A percentile compares a stretch with the other conserved stretches of the same genome.
phyloP scores from a whole-genome alignment of 2,888 invertebrate genomes.

The Falcaria lacertinaria region DNA sequence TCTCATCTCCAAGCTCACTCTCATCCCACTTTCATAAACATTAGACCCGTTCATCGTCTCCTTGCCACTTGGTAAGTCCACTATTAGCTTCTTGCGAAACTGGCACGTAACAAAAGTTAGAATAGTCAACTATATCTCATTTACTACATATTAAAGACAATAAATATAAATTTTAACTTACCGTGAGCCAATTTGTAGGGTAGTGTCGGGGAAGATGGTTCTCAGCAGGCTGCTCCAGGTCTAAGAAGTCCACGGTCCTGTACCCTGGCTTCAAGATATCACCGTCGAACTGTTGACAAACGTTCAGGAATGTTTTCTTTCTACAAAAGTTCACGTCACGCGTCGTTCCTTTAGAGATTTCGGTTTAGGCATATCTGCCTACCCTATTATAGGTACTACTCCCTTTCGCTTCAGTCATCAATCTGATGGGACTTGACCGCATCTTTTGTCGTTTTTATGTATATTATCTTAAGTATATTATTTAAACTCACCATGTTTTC shows the following conservation, averaged over 20 bases:
- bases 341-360: too few species aligned
- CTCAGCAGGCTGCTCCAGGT: conserved; percentile 58
- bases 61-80: conserved; percentile 46
- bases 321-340: too few species aligned
- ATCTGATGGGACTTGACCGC: too few species aligned
- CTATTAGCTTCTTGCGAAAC: conserved; percentile 55
- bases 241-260: conserved; percentile 67
- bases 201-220: conserved; percentile 52
- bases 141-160: too few species aligned
- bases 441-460: too few species aligned
- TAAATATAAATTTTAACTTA: too few species aligned
- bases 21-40: conserved; percentile 58
- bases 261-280: conserved; percentile 69
- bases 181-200: conserved; percentile 60
- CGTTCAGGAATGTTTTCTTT: background rate
- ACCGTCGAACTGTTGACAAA: conserved; percentile 57
- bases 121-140: too few species aligned
- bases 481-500: too few species aligned
- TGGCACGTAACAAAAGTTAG: conserved; percentile 25
- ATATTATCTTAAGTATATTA: too few species aligned
- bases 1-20: conserved; percentile 47
- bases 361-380: too few species aligned
- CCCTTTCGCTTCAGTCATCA: too few species aligned
- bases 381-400: too few species aligned
- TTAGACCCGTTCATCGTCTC: conserved; percentile 49